Base-by-base conservation (phyloP, 2,113 vertebrate genomes). In the Struthidea cinerea region DNA sequence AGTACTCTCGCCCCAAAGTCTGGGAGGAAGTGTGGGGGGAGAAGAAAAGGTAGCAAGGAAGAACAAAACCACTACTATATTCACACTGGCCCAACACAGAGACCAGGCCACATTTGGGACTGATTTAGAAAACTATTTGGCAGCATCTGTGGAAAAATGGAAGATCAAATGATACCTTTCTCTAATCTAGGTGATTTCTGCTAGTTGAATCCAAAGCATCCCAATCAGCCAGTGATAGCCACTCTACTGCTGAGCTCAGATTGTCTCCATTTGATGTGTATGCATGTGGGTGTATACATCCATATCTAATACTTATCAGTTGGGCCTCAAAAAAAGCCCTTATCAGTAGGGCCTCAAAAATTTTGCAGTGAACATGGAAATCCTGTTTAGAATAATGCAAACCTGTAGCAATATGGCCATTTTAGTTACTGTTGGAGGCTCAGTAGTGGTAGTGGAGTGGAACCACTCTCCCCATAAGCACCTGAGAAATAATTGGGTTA, bases 81-180 rank as follows among this genome's bases (percentile, higher is more conserved):
- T 95, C 93, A 79, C 44, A 42, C 53, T n/a, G 44, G 60, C 76
- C 69, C 53, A 94, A 79, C 24, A 42, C 41, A 71, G 69, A 93
- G 84, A 78, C 28, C 44, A 69, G 57, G 60, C 69, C 89, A 96
- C 93, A 95, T 96, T 97, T 96, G 96, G 96, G 92, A 96, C 93
- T 94, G 89, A 96, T 96, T 96, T 97, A 94, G 65, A 89, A 92
- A 96, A 92, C 61, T 97, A 92, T 96, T 96, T 93, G 90, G 92
- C 94, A 94, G 61, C 80, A 94, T 89, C 73, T 82, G 49, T 84
- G 89, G 94, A 96, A 94, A 95, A 97, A 92, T 23, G 73, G 77
- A 91, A 82, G 83, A 89, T 84, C 56, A 93, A 96, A 90, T 95
- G 83, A 87, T 79, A 95, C 77, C 30, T 92, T 86, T 86, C 85